Evolutionary conservation across 2,888 invertebrate species (phyloP), one percentile per base, ranked within the genome.

Genomic region (Amphipoea oculea): DNA sequence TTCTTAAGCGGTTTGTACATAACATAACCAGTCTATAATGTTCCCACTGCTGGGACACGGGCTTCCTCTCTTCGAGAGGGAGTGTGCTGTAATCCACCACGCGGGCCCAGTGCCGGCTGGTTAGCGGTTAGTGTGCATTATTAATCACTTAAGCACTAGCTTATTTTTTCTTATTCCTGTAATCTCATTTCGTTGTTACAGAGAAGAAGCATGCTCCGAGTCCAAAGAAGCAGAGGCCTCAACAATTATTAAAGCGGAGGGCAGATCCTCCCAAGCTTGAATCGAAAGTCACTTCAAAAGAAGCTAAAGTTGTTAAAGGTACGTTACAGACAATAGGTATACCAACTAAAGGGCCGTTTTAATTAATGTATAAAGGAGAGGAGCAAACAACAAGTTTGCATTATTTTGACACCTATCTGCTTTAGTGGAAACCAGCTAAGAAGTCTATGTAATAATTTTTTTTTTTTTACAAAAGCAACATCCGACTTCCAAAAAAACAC

Each of bases 121-220:
- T 60, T 11, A n/a, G 11, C 57, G 57, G 57, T 60, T n/a, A n/a
- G 57, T 60, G 57, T 60, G n/a, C 20, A 36, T 45, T 40, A 42
- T 51, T 14, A 42, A 23, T 36, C 7, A 63, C 42, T 29, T 4
- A 12, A 36, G 36, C 3, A 3, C 67, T 12, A 57, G 23, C 2
- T 40, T 23, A 14, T 20, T 12, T 23, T 72, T 45, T 45, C 0
- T n/a, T 45, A 74, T 36, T 36, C 12, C 70, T 77, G 4, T 73
- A 78, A 80, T 45, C 40, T 12, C n/a, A 48, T 73, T 81, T 83
- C 70, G 11, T 85, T 82, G 9, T 86, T 89, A 62, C 78, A 89
- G 88, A 88, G 51, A 82, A 66, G 70, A 82, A 54, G 57, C 65
- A 51, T 54, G 51, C 40, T 54, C 51, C 29, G 12, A 68, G 54